Evolutionary conservation across 2,113 vertebrate species (phyloP).

Genomic region (Lasiurus cinereus): DNA sequence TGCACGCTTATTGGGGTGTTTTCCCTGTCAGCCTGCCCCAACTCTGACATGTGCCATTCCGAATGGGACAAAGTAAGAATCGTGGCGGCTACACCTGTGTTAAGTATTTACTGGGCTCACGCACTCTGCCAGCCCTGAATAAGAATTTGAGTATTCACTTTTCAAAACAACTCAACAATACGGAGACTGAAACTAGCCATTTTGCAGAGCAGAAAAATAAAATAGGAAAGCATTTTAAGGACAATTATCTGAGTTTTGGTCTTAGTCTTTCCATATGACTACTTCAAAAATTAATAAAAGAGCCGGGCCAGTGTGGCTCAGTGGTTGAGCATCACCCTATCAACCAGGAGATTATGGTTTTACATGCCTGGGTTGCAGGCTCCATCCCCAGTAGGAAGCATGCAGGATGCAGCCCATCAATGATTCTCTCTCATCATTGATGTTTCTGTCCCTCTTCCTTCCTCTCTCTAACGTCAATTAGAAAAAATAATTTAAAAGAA

Average conservation of each 20-base stretch:
- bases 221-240: constrained; percentile 22
- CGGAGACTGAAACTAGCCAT: not conserved
- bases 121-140: not conserved
- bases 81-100: accelerated
- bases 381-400: too few relatives aligned
- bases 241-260: not conserved
- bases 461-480: too few relatives aligned
- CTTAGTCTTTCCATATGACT: not conserved
- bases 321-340: too few relatives aligned
- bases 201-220: constrained; percentile 24
- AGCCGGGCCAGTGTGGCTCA: not conserved
- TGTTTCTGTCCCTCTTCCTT: too few relatives aligned
- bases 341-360: too few relatives aligned
- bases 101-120: not conserved
- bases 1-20: too few relatives aligned
- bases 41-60: not conserved
- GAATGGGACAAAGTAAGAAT: not conserved
- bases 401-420: too few relatives aligned
- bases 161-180: not conserved
- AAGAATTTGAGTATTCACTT: not conserved
- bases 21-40: not conserved
- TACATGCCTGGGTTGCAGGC: too few relatives aligned
- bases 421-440: too few relatives aligned
- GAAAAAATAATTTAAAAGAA: not conserved
- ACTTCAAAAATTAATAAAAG: constrained; percentile 47